Percentiles rank a stretch among this genome's conserved stretches.
phyloP scores from a whole-genome alignment of 2,888 invertebrate genomes.

The Tineola bisselliella region DNA sequence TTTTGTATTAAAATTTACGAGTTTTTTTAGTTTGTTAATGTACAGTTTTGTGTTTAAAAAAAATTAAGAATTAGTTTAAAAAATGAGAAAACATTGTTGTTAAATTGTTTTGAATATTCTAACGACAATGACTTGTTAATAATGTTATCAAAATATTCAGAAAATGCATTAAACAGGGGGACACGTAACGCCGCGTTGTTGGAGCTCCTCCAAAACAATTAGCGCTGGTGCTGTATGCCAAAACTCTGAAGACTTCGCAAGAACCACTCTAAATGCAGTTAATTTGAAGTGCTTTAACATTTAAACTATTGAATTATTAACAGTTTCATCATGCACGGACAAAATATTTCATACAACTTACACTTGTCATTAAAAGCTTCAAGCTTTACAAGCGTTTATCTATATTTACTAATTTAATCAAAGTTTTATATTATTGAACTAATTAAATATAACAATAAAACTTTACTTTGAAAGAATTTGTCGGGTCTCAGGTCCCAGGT shows the following conservation, averaged over 20 bases:
- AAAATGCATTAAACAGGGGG: constrained; percentile 5
- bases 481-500: too few relatives aligned
- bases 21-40: too few relatives aligned
- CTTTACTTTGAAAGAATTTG: too few relatives aligned
- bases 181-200: constrained; percentile 24
- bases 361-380: too few relatives aligned
- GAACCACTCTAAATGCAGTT: constrained; percentile 39
- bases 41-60: too few relatives aligned
- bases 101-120: neutral
- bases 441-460: too few relatives aligned
- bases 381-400: too few relatives aligned
- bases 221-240: constrained; percentile 38
- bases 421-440: too few relatives aligned
- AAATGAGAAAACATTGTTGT: neutral
- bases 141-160: constrained; percentile 10
- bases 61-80: too few relatives aligned
- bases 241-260: constrained; percentile 30
- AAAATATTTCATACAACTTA: neutral
- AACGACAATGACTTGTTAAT: constrained; percentile 5
- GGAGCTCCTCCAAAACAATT: constrained; percentile 64
- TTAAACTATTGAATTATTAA: constrained; percentile 28
- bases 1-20: too few relatives aligned
- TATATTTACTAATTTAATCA: too few relatives aligned
- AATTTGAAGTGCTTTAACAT: constrained; percentile 23
- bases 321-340: neutral